Percentiles rank a stretch among this genome's conserved stretches.
Evolutionary conservation across 30 jellyfish, hydroid and myxozoan species (phyloP).

Genomic region (Pelagia noctiluca): DNA sequence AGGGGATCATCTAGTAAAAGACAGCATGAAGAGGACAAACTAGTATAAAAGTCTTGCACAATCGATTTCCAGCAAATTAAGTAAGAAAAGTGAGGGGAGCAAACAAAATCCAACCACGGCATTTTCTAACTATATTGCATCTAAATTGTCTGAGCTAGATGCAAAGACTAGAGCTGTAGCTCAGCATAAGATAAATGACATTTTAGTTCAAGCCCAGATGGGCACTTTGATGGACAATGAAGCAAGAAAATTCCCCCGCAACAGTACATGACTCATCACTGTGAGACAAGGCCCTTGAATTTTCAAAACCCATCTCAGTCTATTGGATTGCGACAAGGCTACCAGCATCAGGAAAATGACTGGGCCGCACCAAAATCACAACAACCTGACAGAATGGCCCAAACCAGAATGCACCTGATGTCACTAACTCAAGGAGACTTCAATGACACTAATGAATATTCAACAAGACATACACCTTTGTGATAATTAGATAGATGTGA

Average conservation of each 20-base stretch:
- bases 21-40: slow-evolving; percentile 28
- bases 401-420: slow-evolving; percentile 3
- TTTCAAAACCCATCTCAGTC: not conserved
- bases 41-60: slow-evolving; percentile 19
- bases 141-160: slow-evolving; percentile 29
- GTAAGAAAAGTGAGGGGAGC: slow-evolving; percentile 3
- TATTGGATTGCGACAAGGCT: not conserved
- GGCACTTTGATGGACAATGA: not conserved
- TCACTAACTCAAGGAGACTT: slow-evolving; percentile 5
- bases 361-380: not conserved
- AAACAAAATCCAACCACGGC: slow-evolving; percentile 8
- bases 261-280: slow-evolving; percentile 1
- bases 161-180: slow-evolving; percentile 22
- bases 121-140: slow-evolving; percentile 14
- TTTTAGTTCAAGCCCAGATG: slow-evolving; percentile 23
- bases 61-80: not conserved
- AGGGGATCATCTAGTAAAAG: slow-evolving; percentile 13
- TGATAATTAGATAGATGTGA: not conserved
- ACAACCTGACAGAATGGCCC: not conserved
- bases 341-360: not conserved
- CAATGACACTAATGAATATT: not conserved
- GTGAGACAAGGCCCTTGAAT: slow-evolving; percentile 1
- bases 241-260: not conserved
- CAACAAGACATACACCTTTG: not conserved
- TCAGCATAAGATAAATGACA: slow-evolving; percentile 12